A percentile compares a stretch with the other conserved stretches of the same genome.
Evolutionary conservation across 2,113 vertebrate genomes (phyloP).

Genomic region (Echinops telfairi): DNA sequence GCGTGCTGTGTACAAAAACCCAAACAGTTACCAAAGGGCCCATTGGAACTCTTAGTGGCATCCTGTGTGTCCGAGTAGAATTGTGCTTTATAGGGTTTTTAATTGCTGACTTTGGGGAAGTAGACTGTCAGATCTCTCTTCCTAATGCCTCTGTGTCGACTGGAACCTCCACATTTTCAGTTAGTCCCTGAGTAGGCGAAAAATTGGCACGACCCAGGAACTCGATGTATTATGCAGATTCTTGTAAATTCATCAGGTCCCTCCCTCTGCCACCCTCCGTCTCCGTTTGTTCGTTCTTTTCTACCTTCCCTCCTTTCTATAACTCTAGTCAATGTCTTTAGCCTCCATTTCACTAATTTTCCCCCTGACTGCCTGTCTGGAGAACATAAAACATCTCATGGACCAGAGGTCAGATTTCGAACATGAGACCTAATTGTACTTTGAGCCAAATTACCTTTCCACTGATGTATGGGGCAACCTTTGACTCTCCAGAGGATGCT

Average conservation of each 20-base stretch:
- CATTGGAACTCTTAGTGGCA: background rate
- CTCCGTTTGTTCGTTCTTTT: too few species aligned
- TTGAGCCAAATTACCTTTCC: slow-evolving; percentile 64
- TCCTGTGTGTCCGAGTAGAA: background rate
- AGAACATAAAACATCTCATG: slow-evolving; percentile 71
- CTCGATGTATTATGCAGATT: background rate
- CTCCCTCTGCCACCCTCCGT: too few species aligned
- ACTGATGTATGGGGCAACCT: slow-evolving; percentile 59
- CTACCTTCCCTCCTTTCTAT: too few species aligned
- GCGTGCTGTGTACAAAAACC: background rate
- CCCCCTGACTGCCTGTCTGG: slow-evolving; percentile 32
- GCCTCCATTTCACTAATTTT: slow-evolving; percentile 2
- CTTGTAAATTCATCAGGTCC: background rate
- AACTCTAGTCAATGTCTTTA: background rate
- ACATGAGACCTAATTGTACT: slow-evolving; percentile 71
- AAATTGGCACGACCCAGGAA: background rate
- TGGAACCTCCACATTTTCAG: background rate
- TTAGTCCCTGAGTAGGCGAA: background rate
- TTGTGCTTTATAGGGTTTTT: background rate
- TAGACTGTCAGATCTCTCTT: background rate
- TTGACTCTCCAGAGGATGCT: background rate
- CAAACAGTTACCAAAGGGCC: background rate
- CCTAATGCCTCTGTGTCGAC: too few species aligned
- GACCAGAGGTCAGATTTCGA: slow-evolving; percentile 72
- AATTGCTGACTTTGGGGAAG: background rate